These are phyloP conservation scores for Pristionchus pacificus DNA, from an alignment of 1,140 invertebrate species.

Conservation along the genomic window DNA sequence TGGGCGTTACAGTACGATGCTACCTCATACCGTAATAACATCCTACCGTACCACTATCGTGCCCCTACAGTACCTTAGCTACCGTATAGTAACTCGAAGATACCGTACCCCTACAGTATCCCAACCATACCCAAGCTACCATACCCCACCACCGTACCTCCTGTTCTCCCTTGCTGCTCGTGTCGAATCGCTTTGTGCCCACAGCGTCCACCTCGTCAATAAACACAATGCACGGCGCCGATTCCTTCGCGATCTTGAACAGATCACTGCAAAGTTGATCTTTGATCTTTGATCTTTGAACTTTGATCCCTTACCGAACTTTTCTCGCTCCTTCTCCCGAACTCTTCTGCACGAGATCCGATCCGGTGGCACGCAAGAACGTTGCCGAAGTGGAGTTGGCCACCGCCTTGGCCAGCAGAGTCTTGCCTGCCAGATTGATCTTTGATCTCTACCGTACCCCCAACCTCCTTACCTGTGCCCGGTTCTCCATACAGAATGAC, in stretches of 20 bases:
- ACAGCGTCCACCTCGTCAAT: slow-evolving; percentile 50
- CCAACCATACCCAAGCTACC: too few species aligned
- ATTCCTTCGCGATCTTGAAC: slow-evolving; percentile 44
- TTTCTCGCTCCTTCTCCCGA: slow-evolving; percentile 44
- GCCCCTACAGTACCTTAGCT: too few species aligned
- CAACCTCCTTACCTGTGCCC: slow-evolving; percentile 33
- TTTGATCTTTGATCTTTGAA: background rate
- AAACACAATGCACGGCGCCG: slow-evolving; percentile 47
- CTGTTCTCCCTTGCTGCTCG: slow-evolving; percentile 38
- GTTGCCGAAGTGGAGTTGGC: slow-evolving; percentile 45
- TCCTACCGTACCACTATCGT: too few species aligned
- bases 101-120: too few species aligned
- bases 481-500: slow-evolving; percentile 50
- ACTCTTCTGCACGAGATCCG: slow-evolving; percentile 47
- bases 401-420: slow-evolving; percentile 47
- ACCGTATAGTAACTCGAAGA: too few species aligned
- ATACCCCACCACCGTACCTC: too few species aligned
- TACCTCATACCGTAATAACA: background rate
- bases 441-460: background rate
- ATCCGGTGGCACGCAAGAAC: slow-evolving; percentile 43
- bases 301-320: slow-evolving; percentile 27
- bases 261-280: slow-evolving; percentile 25
- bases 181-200: slow-evolving; percentile 48
- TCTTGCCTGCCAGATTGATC: slow-evolving; percentile 24
- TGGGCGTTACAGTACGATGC: too few species aligned